A percentile compares a stretch with the other conserved stretches of the same genome.
phyloP scores from a whole-genome alignment of 2,888 invertebrate species.

The Zaprionus bogoriensis region DNA sequence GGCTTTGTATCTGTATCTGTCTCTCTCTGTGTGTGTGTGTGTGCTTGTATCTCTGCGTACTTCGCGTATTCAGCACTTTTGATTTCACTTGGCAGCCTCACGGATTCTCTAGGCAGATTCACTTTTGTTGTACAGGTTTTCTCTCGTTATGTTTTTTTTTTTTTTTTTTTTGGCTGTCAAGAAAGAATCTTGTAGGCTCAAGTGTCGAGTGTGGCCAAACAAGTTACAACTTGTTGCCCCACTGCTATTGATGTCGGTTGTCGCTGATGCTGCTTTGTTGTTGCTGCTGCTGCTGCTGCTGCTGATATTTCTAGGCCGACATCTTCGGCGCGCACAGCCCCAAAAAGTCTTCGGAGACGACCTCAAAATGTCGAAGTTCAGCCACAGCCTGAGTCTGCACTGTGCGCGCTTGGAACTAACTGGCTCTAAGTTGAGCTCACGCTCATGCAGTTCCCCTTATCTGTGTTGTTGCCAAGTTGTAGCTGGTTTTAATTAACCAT shows the following conservation, averaged over 20 bases:
- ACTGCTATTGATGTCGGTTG: slow-evolving; percentile 29
- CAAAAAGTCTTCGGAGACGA: slow-evolving; percentile 32
- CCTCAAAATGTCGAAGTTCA: slow-evolving; percentile 73
- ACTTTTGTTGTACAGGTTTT: slow-evolving; percentile 69
- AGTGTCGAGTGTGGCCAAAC: slow-evolving; percentile 58
- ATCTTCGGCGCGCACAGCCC: slow-evolving; percentile 23
- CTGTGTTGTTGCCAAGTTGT: slow-evolving; percentile 12
- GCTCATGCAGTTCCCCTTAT: background rate
- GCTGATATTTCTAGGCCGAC: slow-evolving; percentile 61
- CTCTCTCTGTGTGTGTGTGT: slow-evolving; percentile 13
- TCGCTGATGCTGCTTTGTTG: background rate
- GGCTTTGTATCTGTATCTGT: slow-evolving; percentile 15
- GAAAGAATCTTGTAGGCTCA: slow-evolving; percentile 72
- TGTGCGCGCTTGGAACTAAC: too few species aligned
- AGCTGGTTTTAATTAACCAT: slow-evolving; percentile 55
- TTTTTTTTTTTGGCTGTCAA: slow-evolving; percentile 25
- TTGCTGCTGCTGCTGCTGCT: background rate
- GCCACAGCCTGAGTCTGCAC: too few species aligned
- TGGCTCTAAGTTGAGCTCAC: slow-evolving; percentile 6
- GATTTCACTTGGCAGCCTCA: slow-evolving; percentile 67
- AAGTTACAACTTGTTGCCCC: slow-evolving; percentile 53
- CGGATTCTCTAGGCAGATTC: slow-evolving; percentile 64
- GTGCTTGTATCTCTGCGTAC: slow-evolving; percentile 14
- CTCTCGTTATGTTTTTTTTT: slow-evolving; percentile 20
- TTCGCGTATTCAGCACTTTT: slow-evolving; percentile 65